phyloP scores from a whole-genome alignment of 2,113 vertebrate species.

The Callaeas wilsoni region DNA sequence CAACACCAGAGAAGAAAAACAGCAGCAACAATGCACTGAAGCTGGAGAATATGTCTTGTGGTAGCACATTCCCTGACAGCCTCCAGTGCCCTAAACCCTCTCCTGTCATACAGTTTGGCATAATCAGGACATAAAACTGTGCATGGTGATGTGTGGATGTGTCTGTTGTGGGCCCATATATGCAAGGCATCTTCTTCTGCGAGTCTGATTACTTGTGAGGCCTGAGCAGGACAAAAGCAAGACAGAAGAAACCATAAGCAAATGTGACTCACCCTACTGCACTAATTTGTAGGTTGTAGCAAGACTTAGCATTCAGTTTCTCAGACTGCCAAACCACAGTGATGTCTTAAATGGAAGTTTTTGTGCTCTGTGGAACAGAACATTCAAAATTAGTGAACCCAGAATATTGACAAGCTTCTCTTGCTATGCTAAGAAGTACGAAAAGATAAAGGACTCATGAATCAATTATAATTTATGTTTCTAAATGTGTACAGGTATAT shows the following conservation, averaged over 20 bases:
- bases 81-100: neutral
- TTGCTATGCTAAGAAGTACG: neutral
- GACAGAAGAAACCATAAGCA: neutral
- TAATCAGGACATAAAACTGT: neutral
- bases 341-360: neutral
- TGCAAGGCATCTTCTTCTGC: neutral
- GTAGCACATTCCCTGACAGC: neutral
- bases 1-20: neutral
- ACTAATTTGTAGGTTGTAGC: neutral
- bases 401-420: neutral
- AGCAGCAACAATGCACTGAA: neutral
- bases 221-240: neutral
- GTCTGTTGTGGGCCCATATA: neutral
- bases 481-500: neutral
- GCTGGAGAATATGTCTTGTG: neutral
- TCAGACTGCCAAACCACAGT: neutral
- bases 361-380: neutral
- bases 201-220: neutral
- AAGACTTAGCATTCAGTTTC: neutral
- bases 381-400: neutral
- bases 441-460: neutral
- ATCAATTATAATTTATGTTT: neutral
- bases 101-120: neutral
- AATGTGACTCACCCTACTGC: neutral
- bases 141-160: rapidly evolving